Base-by-base conservation (phyloP, 2,888 invertebrate genomes). In the Monoplex corrugatus region DNA sequence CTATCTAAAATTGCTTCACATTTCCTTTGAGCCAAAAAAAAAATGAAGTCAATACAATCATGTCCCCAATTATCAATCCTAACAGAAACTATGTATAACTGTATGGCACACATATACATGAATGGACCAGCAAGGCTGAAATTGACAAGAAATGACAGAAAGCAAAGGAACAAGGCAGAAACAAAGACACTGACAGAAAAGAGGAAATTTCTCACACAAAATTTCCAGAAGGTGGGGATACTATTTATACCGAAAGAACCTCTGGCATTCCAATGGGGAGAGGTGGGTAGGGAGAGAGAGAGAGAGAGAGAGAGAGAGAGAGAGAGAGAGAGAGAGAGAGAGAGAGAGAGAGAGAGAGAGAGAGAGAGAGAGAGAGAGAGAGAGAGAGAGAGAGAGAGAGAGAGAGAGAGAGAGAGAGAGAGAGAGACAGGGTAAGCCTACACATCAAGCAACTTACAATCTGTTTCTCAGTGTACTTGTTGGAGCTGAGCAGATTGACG, bases 391-490 rank as follows among this genome's bases (percentile, higher is more conserved):
- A 50, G 50, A 50, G 50, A 50, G 10, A 50, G 50, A 50, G 50
- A 50, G 8, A 50, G 75, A 35, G n/a, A 8, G 75, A 32, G 35
- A 75, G 75, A 75, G 2, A 75, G 75, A 32, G 13, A 75, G 35
- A 50, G 50, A 68, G 13, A 10, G 13, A 68, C 28, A 68, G 28
- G n/a, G 16, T 50, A 50, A 16, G 16, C 50, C 8, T 13, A n/a
- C n/a, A n/a, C n/a, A n/a, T 28, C 8, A 38, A 10, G n/a, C 78
- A 5, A 95, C 96, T 95, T 93, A 97, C 98, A 96, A 99, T 99
- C 97, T 99, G 99, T 97, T 99, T 99, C 96, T 99, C 99, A 87
- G 99, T 99, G 97, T 99, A 99, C 97, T 99, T 99, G 96, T 99
- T 99, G 91, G 99, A 99, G 92, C 99, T 99, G 90, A 99, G 97